These are phyloP conservation scores for Drosophila asahinai DNA, from an alignment of 1,140 invertebrate species.

Conservation along the genomic window DNA sequence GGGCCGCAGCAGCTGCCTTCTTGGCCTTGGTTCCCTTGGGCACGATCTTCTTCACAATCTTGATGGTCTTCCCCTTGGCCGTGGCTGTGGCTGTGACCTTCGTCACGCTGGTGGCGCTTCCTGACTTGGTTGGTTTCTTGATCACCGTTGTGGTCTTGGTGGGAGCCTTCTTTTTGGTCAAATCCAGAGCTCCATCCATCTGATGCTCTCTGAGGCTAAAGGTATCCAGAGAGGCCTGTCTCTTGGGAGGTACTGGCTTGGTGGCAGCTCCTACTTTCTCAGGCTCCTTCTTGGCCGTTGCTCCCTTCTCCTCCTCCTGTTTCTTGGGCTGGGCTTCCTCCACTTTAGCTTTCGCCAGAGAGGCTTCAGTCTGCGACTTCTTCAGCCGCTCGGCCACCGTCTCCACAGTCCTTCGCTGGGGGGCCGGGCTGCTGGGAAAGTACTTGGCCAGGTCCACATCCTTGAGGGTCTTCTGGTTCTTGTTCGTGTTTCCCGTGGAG, in stretches of 20 bases:
- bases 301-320: background rate
- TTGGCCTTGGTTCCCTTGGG: conserved; percentile 77
- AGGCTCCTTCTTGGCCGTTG: background rate
- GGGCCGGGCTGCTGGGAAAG: conserved; percentile 77
- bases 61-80: conserved; percentile 63
- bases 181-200: conserved; percentile 77
- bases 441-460: conserved; percentile 83
- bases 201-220: conserved; percentile 80
- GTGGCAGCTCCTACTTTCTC: conserved; percentile 19
- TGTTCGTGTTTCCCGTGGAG: conserved; percentile 64
- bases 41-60: conserved; percentile 80
- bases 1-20: conserved; percentile 58
- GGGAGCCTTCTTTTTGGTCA: conserved; percentile 70
- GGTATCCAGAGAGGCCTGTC: conserved; percentile 57
- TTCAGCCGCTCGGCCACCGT: conserved; percentile 76
- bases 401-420: conserved; percentile 71
- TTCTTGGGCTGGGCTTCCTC: conserved; percentile 1
- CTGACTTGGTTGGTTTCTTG: conserved; percentile 27
- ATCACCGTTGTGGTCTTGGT: conserved; percentile 24
- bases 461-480: conserved; percentile 80
- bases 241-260: conserved; percentile 60
- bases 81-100: conserved; percentile 50
- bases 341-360: conserved; percentile 19
- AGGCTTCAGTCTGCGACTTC: conserved; percentile 73
- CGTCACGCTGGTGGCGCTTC: conserved; percentile 25